Evolutionary conservation across 1,140 invertebrate species (phyloP).

Genomic region (Bombus cullumanus): DNA sequence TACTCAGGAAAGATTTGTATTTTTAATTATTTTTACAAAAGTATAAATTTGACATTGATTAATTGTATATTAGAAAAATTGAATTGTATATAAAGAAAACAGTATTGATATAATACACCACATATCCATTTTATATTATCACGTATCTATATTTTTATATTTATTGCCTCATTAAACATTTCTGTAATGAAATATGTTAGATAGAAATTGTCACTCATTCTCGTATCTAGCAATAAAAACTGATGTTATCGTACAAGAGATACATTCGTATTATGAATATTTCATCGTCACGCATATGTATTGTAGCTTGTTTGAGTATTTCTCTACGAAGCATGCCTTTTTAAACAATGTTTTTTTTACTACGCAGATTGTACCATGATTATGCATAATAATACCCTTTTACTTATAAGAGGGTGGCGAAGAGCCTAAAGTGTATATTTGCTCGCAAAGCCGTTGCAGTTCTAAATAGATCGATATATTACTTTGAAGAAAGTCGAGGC

Average conservation of each 20-base stretch:
- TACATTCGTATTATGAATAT: not conserved
- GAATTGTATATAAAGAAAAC: no score
- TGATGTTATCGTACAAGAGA: not conserved
- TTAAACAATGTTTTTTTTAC: not conserved
- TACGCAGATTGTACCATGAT: constrained; percentile 9
- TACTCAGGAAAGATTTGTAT: no score
- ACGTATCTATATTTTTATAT: no score
- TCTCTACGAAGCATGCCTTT: not conserved
- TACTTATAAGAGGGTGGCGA: not conserved
- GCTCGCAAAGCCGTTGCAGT: not conserved
- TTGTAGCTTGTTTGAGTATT: not conserved
- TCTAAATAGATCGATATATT: constrained; percentile 1
- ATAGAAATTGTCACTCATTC: no score
- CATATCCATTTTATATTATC: no score
- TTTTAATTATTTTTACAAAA: no score
- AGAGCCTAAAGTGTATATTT: not conserved
- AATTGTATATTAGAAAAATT: no score
- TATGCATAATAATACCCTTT: constrained; percentile 22
- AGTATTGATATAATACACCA: no score
- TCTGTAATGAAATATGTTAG: no score
- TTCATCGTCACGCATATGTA: not conserved
- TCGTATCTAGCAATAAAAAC: not conserved
- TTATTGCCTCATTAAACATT: no score
- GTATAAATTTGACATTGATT: no score
- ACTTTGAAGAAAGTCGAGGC: no score